Base-by-base conservation (phyloP, 2,888 invertebrate species). In the Luperina nickerlii region DNA sequence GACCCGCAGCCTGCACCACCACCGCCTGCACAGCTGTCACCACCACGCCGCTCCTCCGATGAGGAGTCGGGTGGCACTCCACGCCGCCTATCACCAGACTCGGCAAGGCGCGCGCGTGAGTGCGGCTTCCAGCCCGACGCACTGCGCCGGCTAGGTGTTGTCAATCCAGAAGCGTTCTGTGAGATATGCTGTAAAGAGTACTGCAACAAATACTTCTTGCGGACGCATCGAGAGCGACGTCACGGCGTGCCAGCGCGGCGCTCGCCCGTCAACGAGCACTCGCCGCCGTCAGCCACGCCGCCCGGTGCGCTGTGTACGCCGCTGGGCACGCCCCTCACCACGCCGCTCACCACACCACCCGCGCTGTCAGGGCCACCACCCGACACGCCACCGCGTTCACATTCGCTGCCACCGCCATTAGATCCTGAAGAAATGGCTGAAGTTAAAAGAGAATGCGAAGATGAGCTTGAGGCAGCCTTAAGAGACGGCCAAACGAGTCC, bases 111-210 rank as follows among this genome's bases (percentile, higher is more conserved):
- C 82, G 97, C 98, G 1, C 96, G 98, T n/a, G 98, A 98, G 74
- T 96, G 98, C 4, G 98, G 98, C 78, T 98, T 98, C 91, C 98
- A 98, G 76, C 97, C 97, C 6, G 98, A 98, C 79, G 98, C 98
- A 74, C 96, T 98, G 60, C 97, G 98, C 48, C 97, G 98, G 79
- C 97, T 99, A 79, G 99, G 99, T 62, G 98, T 99, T 57, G 97
- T 98, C 90, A 98, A 98, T 94, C 98, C 98, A 2, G 99, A 99
- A 92, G 98, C 99, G n/a, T 99, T 98, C 94, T 99, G 99, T 94
- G 99, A 99, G 94, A 98, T 99, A 81, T 99, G 99, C 94, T 98
- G 98, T 95, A 99, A 99, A 93, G 99, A 99, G 94, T 99, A 99
- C 93, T 99, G 98, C 94, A 99, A 99, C 93, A 99, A 99, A 94